Base-by-base conservation (phyloP, 2,888 invertebrate species). In the Drosophila austrosaltans region DNA sequence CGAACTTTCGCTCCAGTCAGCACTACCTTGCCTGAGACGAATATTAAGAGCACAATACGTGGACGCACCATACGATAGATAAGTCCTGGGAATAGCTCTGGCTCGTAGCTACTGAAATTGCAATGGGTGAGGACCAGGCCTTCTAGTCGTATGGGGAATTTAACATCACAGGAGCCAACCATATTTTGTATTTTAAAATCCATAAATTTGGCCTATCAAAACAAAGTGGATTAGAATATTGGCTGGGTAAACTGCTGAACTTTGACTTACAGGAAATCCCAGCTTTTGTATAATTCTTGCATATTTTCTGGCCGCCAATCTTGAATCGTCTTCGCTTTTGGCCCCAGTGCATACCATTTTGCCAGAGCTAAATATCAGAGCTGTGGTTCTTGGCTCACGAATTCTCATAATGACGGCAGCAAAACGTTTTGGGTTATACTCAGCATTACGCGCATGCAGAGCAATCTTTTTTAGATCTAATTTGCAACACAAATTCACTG, bases 51-150 rank as follows among this genome's bases (percentile, higher is more conserved):
- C 3, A 99, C 99, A 90, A 99, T 97, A 89, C 98, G 95, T 6
- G 99, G 99, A 92, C 98, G 97, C 65, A 99, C 97, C 98, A 99
- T 98, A 90, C 99, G 95, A 92, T 99, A 99, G 85, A 99, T 98
- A 53, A 99, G 95, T 78, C 99, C 99, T 54, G 99, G 99, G 92
- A 99, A 99, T 56, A 99, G 93, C 93, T 99, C 99, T 0, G 99
- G 99, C 93, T 99, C 99, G 92, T 99, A 99, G 1, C 95, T 95
- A 89, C 95, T 95, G 90, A 94, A 97, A 93, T 95, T 96, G 85
- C 94, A 96, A 93, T 95, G 97, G 84, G 94, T 95, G 79, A 94
- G 94, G 89, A 95, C 95, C 89, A 95, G 93, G 85, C 95, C 96
- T 93, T 96, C 97, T 76, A 95, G 93, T 87, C 95, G 95, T 89